A percentile compares a stretch with the other conserved stretches of the same genome.
Conservation (phyloP, 2,113 vertebrate genomes). For the Baryphthengus martii region DNA sequence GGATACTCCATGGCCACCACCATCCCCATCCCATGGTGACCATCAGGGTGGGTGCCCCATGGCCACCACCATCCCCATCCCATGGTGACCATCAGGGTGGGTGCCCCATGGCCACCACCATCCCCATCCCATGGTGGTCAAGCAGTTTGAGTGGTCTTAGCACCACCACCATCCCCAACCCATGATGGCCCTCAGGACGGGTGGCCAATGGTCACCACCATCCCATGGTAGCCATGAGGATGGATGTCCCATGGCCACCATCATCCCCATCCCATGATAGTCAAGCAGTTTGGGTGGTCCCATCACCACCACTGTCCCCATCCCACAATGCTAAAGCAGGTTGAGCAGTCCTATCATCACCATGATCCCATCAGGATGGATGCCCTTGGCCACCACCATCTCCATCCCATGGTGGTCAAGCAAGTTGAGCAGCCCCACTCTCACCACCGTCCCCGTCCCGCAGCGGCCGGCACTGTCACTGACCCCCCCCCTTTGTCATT, state of each 20-base stretch:
- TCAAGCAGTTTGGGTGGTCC: not conserved
- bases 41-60: fast-evolving
- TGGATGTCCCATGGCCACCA: not conserved
- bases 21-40: fast-evolving
- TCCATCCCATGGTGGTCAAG: not conserved
- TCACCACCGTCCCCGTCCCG: not conserved
- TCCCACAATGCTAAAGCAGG: not conserved
- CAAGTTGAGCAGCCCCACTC: too few species aligned
- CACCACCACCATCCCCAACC: not conserved
- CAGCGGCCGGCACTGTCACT: fast-evolving
- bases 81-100: not conserved
- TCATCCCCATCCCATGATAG: not conserved
- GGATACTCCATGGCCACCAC: not conserved
- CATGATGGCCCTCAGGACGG: fast-evolving
- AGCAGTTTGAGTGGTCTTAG: not conserved
- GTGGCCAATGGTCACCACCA: not conserved
- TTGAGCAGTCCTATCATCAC: not conserved
- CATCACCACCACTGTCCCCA: not conserved
- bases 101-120: not conserved
- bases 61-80: not conserved
- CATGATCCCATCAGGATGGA: not conserved
- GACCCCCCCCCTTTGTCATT: too few species aligned
- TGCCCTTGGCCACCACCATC: fast-evolving
- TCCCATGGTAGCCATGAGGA: fast-evolving
- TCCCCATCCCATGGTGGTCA: not conserved